Base-by-base conservation (phyloP, 1,140 invertebrate species). In the Rhynchophorus ferrugineus region DNA sequence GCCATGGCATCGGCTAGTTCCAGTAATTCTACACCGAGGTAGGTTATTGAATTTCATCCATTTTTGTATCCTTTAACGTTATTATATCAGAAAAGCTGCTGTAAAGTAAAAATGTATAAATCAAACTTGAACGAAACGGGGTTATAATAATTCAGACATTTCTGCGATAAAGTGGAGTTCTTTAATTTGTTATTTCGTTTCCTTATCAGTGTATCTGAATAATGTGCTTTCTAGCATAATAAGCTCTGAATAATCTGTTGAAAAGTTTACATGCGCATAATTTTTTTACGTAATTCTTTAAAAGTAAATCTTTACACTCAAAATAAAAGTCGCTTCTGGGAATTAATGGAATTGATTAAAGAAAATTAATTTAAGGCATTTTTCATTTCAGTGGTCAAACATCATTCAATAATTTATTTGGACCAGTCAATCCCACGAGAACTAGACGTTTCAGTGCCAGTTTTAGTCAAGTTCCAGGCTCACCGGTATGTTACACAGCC, bases 361-460 rank as follows among this genome's bases (percentile, higher is more conserved):
- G n/a, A n/a, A n/a, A n/a, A n/a, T n/a, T n/a, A n/a, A n/a, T n/a
- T n/a, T n/a, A n/a, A n/a, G n/a, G n/a, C n/a, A n/a, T n/a, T 48
- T 22, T 37, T 20, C 13, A 33, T 55, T 55, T 6, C 43, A 55
- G 53, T 63, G 59, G 44, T 38, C 61, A 59, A 16, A 73, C 77
- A 18, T 69, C 73, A 42, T 79, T 78, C 47, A 80, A 36, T 29
- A 50, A 80, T 65, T 66, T 80, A 44, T 81, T 82, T 64, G 73
- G 77, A 33, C 75, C 73, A 56, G 68, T 45, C 21, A 51, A 60
- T 21, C 66, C 75, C 57, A 73, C 79, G 9, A 71, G 88, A 56
- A 81, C 83, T 44, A 75, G 89, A 46, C 78, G 89, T 59, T 89
- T 90, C 68, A 90, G 87, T 67, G 86, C 87, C 50, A 89, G 86